phyloP scores from a whole-genome alignment of 2,797 vertebrate species.

The Myotis daubentonii region DNA sequence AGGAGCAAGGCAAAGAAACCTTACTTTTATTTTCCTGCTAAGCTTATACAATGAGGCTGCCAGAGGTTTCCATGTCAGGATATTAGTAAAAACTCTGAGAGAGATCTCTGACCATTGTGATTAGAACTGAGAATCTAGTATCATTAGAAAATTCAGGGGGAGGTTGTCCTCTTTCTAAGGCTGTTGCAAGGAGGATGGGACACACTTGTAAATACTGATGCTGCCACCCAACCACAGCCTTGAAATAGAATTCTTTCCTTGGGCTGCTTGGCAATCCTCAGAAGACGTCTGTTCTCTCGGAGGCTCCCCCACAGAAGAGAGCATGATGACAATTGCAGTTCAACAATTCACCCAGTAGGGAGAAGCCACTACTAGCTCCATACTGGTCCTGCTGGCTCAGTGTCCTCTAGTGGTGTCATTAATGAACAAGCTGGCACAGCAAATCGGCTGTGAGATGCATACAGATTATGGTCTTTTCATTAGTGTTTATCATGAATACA shows the following conservation, averaged over 20 bases:
- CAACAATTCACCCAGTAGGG: background rate
- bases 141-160: background rate
- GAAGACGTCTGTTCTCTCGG: background rate
- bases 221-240: background rate
- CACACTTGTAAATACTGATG: background rate
- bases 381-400: background rate
- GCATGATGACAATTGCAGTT: background rate
- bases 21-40: slow-evolving; percentile 22
- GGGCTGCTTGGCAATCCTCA: background rate
- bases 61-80: background rate
- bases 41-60: background rate
- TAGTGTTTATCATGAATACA: background rate
- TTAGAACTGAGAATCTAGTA: background rate
- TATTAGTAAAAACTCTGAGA: background rate
- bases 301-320: background rate
- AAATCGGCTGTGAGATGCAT: background rate
- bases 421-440: background rate
- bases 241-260: background rate
- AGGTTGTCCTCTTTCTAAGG: background rate
- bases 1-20: background rate
- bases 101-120: background rate
- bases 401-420: slow-evolving; percentile 64
- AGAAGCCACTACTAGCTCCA: background rate
- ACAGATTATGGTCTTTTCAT: background rate
- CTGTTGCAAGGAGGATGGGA: background rate